These are phyloP conservation scores for Cheiracanthium punctorium DNA, from an alignment of 2,888 invertebrate species.

Conservation along the genomic window DNA sequence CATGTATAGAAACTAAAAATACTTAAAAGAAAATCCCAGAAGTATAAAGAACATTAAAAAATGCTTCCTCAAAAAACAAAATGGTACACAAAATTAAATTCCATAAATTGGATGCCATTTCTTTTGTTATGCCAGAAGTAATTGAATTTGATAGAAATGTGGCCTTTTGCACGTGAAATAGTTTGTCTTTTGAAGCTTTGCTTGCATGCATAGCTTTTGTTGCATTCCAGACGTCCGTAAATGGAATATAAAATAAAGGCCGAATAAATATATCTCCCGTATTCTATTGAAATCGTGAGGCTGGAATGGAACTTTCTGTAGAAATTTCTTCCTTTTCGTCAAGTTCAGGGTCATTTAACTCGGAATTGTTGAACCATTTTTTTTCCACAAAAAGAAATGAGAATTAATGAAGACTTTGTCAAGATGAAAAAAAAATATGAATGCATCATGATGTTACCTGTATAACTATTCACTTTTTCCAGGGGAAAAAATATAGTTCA, in stretches of 20 bases:
- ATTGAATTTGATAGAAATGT: not conserved
- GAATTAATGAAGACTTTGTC: no score
- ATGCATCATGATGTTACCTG: no score
- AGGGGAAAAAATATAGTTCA: no score
- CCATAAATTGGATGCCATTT: not conserved
- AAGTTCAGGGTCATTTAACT: constrained; percentile 6
- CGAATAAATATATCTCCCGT: not conserved
- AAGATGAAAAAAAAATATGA: no score
- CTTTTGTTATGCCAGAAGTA: not conserved
- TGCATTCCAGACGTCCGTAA: not conserved
- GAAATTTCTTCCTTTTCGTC: not conserved
- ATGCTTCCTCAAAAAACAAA: no score
- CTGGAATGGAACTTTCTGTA: not conserved
- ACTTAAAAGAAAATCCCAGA: no score
- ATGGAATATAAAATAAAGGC: not conserved
- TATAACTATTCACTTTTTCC: no score
- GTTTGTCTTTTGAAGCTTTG: not conserved
- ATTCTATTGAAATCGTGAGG: not conserved
- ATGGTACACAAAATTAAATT: not conserved
- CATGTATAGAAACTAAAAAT: no score
- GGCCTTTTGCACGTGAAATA: not conserved
- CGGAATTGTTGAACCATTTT: not conserved
- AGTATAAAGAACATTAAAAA: no score
- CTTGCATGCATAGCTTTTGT: not conserved
- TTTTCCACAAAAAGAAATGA: no score